A percentile compares a stretch with the other conserved stretches of the same genome.
Conservation (phyloP, 92 coral and sea anemone species). For the Isaurus tuberculatus region DNA sequence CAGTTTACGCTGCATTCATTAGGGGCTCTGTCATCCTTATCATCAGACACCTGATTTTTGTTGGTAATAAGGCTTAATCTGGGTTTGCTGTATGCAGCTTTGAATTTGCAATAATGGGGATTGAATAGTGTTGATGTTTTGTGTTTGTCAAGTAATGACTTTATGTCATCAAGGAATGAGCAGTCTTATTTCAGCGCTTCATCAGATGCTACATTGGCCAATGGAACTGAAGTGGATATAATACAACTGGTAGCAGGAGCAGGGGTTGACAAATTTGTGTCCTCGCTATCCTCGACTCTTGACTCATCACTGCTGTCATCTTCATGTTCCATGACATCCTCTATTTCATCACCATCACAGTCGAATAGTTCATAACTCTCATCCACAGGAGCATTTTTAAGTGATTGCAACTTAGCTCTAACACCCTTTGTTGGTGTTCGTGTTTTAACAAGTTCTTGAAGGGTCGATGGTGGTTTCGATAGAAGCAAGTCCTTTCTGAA, state of each 20-base stretch:
- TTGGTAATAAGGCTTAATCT: background rate
- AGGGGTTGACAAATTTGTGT: background rate
- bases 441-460: background rate
- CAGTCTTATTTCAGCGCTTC: background rate
- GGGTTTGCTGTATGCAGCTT: constrained; percentile 6
- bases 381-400: background rate
- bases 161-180: constrained; percentile 10
- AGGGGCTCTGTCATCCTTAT: constrained; percentile 4
- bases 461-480: background rate
- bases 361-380: background rate
- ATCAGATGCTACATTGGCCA: constrained; percentile 8
- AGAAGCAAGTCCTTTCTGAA: constrained; percentile 5
- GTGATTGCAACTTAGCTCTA: too few relatives aligned
- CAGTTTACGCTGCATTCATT: constrained; percentile 1
- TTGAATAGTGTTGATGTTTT: constrained; percentile 9
- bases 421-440: too few relatives aligned
- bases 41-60: constrained; percentile 8
- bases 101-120: constrained; percentile 7
- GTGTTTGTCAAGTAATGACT: constrained; percentile 4
- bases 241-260: background rate
- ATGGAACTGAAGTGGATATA: constrained; percentile 3
- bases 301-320: background rate
- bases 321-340: background rate
- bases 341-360: background rate
- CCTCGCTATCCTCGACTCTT: background rate